Evolutionary conservation across 2,113 vertebrate species (phyloP).

Genomic region (Ptychochromis oligacanthus): DNA sequence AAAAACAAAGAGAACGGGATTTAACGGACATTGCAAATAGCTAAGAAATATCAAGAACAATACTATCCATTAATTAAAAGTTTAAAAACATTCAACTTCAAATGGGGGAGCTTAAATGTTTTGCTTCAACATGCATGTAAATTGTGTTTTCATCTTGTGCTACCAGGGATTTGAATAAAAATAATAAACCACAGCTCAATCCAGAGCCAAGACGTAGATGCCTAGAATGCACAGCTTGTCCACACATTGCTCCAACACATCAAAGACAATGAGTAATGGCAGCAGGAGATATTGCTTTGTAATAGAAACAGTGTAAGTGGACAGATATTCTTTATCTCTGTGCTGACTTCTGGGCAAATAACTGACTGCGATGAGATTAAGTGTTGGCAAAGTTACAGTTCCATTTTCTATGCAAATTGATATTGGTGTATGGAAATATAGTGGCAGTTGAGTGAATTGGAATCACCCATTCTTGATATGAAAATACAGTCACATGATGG

Average conservation of each 20-base stretch:
- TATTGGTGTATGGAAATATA: constrained; percentile 54
- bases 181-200: constrained; percentile 43
- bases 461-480: constrained; percentile 56
- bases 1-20: constrained; percentile 54
- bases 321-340: constrained; percentile 65
- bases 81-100: constrained; percentile 33
- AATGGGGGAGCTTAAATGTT: constrained; percentile 33
- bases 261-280: constrained; percentile 69
- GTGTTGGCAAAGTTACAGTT: constrained; percentile 53
- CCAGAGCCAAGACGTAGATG: constrained; percentile 7
- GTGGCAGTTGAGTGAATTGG: constrained; percentile 50
- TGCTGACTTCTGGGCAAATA: constrained; percentile 55
- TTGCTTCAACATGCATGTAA: constrained; percentile 44
- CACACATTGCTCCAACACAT: constrained; percentile 39
- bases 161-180: constrained; percentile 51
- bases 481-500: constrained; percentile 58
- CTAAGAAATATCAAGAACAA: constrained; percentile 20
- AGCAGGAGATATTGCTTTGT: constrained; percentile 66
- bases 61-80: constrained; percentile 16
- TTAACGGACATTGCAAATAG: constrained; percentile 19
- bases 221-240: constrained; percentile 14
- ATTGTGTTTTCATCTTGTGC: constrained; percentile 35
- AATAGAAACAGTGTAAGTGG: constrained; percentile 61
- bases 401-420: constrained; percentile 74
- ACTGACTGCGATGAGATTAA: constrained; percentile 44